phyloP scores from a whole-genome alignment of 1,140 invertebrate species.

The Anadara kagoshimensis region DNA sequence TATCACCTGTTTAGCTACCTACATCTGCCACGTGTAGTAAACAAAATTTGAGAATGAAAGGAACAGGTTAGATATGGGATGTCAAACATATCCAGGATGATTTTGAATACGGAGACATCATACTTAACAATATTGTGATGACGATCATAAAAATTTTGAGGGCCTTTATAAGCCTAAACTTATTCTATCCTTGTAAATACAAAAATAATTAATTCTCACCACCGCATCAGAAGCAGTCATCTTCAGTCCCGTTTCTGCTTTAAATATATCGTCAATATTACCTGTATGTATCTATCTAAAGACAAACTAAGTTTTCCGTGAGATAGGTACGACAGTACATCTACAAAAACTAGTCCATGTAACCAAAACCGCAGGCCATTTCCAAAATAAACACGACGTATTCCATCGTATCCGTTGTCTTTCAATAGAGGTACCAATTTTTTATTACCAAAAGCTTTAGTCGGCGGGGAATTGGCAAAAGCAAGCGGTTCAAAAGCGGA shows the following conservation, averaged over 20 bases:
- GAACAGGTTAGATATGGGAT: no score
- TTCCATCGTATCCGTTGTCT: conserved; percentile 91
- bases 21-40: no score
- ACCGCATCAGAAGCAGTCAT: conserved; percentile 80
- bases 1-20: no score
- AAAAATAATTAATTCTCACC: conserved; percentile 67
- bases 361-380: conserved; percentile 94
- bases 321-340: conserved; percentile 88
- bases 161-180: no score
- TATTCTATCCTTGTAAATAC: no score
- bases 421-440: conserved; percentile 79
- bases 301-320: conserved; percentile 75
- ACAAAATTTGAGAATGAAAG: no score
- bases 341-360: conserved; percentile 91
- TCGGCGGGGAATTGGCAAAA: conserved; percentile 80
- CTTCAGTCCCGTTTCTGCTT: conserved; percentile 87
- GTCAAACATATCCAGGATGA: no score
- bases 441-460: conserved; percentile 26
- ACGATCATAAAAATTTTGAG: no score
- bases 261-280: conserved; percentile 99
- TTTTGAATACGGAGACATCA: no score
- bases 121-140: no score
- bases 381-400: conserved; percentile 92
- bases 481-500: conserved; percentile 93
- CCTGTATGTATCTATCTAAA: conserved; percentile 92